Evolutionary conservation across 2,113 vertebrate genomes (phyloP).

Genomic region (Noturus placidus): DNA sequence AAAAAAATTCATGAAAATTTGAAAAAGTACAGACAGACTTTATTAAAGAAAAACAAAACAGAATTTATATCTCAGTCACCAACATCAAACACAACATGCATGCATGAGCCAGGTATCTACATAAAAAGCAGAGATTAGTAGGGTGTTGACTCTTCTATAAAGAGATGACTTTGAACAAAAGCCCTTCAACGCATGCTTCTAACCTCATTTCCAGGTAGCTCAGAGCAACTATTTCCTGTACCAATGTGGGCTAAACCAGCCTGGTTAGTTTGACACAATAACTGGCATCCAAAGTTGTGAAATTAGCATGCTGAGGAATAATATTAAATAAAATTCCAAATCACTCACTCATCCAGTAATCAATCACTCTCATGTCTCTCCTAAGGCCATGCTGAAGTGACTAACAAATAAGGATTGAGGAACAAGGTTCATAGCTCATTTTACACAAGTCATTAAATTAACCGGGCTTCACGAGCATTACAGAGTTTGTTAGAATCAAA

Average conservation of each 20-base stretch:
- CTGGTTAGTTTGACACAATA: neutral
- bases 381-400: neutral
- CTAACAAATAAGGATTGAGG: neutral
- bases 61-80: neutral
- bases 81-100: neutral
- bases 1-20: neutral
- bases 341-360: neutral
- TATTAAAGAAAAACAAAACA: neutral
- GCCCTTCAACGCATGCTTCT: neutral
- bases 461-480: neutral
- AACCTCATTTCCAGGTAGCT: constrained; percentile 1
- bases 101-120: neutral
- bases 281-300: constrained; percentile 1
- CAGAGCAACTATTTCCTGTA: neutral
- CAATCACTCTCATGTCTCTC: neutral
- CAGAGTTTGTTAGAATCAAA: neutral
- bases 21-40: neutral
- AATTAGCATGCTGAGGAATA: neutral
- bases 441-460: neutral
- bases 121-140: neutral
- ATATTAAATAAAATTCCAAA: neutral
- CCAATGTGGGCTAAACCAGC: neutral
- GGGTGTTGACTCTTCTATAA: neutral
- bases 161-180: neutral
- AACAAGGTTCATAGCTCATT: neutral